phyloP scores from a whole-genome alignment of 2,797 vertebrate species.

The Eulemur rubriventer region DNA sequence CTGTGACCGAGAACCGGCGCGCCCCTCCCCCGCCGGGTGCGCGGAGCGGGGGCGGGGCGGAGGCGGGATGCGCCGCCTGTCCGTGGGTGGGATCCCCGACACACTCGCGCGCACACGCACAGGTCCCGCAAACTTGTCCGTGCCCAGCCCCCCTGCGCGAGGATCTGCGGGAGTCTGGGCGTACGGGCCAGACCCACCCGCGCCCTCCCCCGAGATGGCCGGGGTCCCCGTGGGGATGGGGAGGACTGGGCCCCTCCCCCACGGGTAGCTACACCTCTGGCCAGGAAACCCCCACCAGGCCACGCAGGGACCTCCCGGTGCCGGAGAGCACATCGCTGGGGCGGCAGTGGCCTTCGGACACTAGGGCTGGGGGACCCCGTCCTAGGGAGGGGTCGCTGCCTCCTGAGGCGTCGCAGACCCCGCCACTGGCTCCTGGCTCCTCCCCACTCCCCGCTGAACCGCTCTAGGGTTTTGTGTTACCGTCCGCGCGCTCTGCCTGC shows the following conservation, averaged over 20 bases:
- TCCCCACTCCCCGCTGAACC: neutral
- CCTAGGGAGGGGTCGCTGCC: neutral
- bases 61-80: neutral
- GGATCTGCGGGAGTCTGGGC: neutral
- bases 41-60: neutral
- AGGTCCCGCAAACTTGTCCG: conserved; percentile 22
- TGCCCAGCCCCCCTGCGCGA: neutral
- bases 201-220: neutral
- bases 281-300: neutral
- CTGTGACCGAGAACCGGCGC: neutral
- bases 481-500: neutral
- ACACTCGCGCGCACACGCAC: neutral
- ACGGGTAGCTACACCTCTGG: neutral
- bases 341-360: neutral
- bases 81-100: neutral
- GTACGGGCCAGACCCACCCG: too few species aligned
- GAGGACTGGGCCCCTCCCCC: neutral
- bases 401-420: neutral
- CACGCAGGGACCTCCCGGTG: neutral
- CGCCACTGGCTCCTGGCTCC: neutral
- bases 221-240: neutral
- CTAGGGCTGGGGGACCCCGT: neutral
- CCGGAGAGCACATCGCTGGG: neutral
- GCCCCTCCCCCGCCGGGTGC: conserved; percentile 31
- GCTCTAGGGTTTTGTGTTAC: neutral